These are phyloP conservation scores for Heliothis peltigera DNA, from an alignment of 2,888 invertebrate genomes.

Conservation along the genomic window DNA sequence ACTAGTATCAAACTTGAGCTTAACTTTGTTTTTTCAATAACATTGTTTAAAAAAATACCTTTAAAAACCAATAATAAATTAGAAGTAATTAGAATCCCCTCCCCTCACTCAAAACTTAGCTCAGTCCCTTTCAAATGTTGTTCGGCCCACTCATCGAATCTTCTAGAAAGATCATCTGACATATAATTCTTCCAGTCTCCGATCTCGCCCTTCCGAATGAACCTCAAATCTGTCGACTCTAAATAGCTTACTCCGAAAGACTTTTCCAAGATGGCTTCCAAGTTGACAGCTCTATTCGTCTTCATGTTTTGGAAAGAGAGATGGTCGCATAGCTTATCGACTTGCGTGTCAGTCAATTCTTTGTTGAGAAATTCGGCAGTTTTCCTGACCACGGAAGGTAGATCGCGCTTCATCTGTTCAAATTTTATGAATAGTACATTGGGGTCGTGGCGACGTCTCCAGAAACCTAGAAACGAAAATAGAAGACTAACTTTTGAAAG, in stretches of 20 bases:
- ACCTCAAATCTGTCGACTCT: constrained; percentile 89
- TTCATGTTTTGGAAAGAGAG: constrained; percentile 95
- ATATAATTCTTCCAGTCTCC: constrained; percentile 95
- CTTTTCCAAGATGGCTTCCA: constrained; percentile 91
- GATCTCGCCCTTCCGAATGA: constrained; percentile 94
- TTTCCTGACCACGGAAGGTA: constrained; percentile 91
- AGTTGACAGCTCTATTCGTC: constrained; percentile 94
- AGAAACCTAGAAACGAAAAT: constrained; percentile 87
- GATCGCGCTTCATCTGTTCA: constrained; percentile 95
- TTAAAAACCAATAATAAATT: constrained; percentile 24
- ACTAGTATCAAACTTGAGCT: not conserved
- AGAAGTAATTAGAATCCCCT: not conserved
- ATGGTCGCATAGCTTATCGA: constrained; percentile 92
- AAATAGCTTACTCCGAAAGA: constrained; percentile 85
- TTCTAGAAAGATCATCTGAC: constrained; percentile 92
- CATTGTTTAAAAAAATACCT: constrained; percentile 9
- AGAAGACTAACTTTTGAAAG: not conserved
- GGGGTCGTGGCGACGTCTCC: constrained; percentile 92
- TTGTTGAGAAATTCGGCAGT: constrained; percentile 94
- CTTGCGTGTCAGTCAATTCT: constrained; percentile 91
- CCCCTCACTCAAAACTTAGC: constrained; percentile 88
- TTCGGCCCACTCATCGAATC: constrained; percentile 93
- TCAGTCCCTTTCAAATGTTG: constrained; percentile 91
- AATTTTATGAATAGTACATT: constrained; percentile 95
- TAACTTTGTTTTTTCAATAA: constrained; percentile 17